phyloP scores from a whole-genome alignment of 2,888 invertebrate genomes.

The Anarsia innoxiella region DNA sequence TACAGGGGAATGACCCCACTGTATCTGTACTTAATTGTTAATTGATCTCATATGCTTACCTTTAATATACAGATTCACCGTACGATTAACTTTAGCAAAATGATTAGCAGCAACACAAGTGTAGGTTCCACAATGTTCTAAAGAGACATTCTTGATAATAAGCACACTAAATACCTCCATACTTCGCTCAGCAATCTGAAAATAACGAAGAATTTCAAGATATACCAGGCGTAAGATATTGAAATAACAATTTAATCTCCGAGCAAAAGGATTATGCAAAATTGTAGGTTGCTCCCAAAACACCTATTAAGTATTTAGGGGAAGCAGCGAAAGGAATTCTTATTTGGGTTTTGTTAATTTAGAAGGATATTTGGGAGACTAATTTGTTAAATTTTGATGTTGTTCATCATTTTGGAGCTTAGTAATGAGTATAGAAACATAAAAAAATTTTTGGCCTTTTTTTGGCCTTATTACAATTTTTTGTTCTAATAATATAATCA shows the following conservation, averaged over 20 bases:
- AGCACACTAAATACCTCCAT: constrained; percentile 81
- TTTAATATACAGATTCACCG: constrained; percentile 82
- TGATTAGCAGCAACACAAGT: constrained; percentile 83
- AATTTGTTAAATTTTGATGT: too few relatives aligned
- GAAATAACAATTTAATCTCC: constrained; percentile 12
- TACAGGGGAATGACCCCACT: too few relatives aligned
- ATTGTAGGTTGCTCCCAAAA: constrained; percentile 10
- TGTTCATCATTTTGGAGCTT: too few relatives aligned
- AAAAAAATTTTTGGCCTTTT: too few relatives aligned
- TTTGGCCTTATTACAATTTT: too few relatives aligned
- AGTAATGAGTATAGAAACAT: too few relatives aligned
- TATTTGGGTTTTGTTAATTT: constrained; percentile 8
- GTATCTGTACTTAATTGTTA: too few relatives aligned
- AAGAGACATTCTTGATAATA: constrained; percentile 81
- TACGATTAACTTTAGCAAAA: constrained; percentile 81
- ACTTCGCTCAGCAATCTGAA: constrained; percentile 78
- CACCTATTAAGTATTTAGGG: constrained; percentile 10
- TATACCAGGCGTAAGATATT: constrained; percentile 8
- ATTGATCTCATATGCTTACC: too few relatives aligned
- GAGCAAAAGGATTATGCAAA: constrained; percentile 13
- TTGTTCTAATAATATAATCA: too few relatives aligned
- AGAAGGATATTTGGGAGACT: constrained; percentile 5
- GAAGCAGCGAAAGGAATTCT: constrained; percentile 1
- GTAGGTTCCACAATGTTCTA: constrained; percentile 82
- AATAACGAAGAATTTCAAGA: constrained; percentile 15